Conservation (phyloP, 2,113 vertebrate species). For the Xiphophorus hellerii region DNA sequence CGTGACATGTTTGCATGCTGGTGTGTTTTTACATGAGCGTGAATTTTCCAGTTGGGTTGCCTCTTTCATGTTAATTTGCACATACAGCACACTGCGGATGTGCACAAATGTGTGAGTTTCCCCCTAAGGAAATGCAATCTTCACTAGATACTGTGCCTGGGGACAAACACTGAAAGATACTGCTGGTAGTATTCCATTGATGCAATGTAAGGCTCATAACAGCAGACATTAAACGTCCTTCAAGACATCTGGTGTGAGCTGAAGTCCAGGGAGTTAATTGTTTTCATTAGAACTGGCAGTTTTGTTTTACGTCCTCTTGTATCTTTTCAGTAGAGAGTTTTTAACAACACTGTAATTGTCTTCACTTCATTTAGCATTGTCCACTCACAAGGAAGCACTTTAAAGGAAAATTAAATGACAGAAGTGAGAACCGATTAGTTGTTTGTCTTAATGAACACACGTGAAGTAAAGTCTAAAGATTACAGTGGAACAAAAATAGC, state of each 20-base stretch:
- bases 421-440: not conserved
- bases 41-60: constrained; percentile 33
- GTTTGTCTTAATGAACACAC: not conserved
- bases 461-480: not conserved
- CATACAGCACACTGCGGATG: constrained; percentile 15
- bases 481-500: not conserved
- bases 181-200: constrained; percentile 4
- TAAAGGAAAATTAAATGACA: not conserved
- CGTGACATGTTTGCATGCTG: constrained; percentile 39
- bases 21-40: constrained; percentile 24
- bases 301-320: not conserved
- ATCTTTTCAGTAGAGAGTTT: not conserved
- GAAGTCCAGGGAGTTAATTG: not conserved
- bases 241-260: not conserved
- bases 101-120: constrained; percentile 15
- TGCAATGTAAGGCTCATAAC: not conserved
- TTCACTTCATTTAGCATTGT: not conserved
- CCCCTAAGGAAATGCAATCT: constrained; percentile 27
- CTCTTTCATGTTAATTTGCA: constrained; percentile 19
- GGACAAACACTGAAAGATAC: constrained; percentile 9
- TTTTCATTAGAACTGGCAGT: constrained; percentile 1
- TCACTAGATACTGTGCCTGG: constrained; percentile 20
- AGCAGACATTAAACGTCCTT: constrained; percentile 7
- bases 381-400: not conserved
- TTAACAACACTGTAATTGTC: not conserved